Evolutionary conservation across 2,113 vertebrate genomes (phyloP), one percentile per base, ranked within the genome.

Genomic region (Genyomyrus donnyi): DNA sequence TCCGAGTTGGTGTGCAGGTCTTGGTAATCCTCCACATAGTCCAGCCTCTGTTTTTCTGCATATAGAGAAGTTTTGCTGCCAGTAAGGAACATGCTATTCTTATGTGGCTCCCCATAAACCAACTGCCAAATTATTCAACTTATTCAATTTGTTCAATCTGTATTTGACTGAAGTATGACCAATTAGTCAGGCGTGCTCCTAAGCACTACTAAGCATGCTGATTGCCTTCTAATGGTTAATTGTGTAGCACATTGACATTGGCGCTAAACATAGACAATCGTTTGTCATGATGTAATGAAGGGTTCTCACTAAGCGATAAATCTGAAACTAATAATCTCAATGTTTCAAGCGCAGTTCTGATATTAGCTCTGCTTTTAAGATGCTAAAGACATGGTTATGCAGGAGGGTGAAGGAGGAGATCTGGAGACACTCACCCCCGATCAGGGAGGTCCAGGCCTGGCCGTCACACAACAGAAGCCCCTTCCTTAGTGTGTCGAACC

Each of bases 21-120:
- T 95, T 99, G 98, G 89, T 99, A 94, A 1, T 98, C 96, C 90
- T 99, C 98, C 92, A 99, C 94, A 0, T 99, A 99, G 90, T 98
- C 98, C 93, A 99, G 92, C 91, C 94, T 96, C 87, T 96, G 93
- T 27, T 94, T 95, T 89, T 92, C 98, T 99, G 91, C 62, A 11
- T 88, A 90, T 2, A 0, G 89, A 85, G 15, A n/a, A 80, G 56
- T 53, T 31, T 17, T 27, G 15, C 85, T 88, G 53, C 35, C 39
- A n/a, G 35, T 42, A 56, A 42, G 56, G 19, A 24, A 62, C 85
- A 52, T 56, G n/a, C n/a, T 17, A 10, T 45, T 62, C 15, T 9
- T 42, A 9, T 87, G 27, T 31, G 17, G 50, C 19, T 53, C 48
- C 15, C 31, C 17, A 56, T 56, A 39, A 85, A 49, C 7, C 4